Base-by-base conservation (phyloP, 2,113 vertebrate genomes). In the Chrysemys picta region DNA sequence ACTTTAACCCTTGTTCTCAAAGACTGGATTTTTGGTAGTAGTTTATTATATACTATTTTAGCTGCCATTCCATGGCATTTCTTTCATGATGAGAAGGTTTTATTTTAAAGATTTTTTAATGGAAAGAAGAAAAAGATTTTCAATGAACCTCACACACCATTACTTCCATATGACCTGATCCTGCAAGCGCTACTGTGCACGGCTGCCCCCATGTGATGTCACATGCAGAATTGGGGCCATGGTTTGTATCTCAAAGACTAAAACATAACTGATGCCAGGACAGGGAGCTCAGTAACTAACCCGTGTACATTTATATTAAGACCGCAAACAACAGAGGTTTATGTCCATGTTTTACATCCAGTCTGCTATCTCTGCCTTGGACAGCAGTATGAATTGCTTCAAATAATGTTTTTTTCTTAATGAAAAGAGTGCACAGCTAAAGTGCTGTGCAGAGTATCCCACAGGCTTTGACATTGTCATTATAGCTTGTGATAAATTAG, bases 401-500 rank as follows among this genome's bases (percentile, higher is more conserved):
- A 59, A 8, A 4, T 93, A 75, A 45, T 0, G 0, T 29, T 25
- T 75, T 54, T 24, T 79, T 75, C 53, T 69, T 88, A n/a, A 79
- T 27, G 90, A 83, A 82, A 89, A 85, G 80, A 94, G 79, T 21
- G 65, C 24, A 31, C 84, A 52, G 79, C 88, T 84, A 90, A 94
- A 97, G 93, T 45, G 91, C 84, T 88, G 91, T 0, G 25, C 1
- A 0, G 54, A 84, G 84, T 76, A 49, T 93, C 93, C 93, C 94
- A 80, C 59, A 35, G 12, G 88, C 79, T 95, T 65, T 96, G 97
- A 97, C 97, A 93, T 69, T 38, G 50, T 97, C 96, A 95, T 94
- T 97, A 97, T 88, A 89, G 94, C 96, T 89, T 85, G 96, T 99
- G 98, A 99, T 99, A 96, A 98, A 99, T 98, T 98, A 98, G 96